These are phyloP conservation scores for Entelurus aequoreus DNA, from an alignment of 2,113 vertebrate species.

Conservation along the genomic window DNA sequence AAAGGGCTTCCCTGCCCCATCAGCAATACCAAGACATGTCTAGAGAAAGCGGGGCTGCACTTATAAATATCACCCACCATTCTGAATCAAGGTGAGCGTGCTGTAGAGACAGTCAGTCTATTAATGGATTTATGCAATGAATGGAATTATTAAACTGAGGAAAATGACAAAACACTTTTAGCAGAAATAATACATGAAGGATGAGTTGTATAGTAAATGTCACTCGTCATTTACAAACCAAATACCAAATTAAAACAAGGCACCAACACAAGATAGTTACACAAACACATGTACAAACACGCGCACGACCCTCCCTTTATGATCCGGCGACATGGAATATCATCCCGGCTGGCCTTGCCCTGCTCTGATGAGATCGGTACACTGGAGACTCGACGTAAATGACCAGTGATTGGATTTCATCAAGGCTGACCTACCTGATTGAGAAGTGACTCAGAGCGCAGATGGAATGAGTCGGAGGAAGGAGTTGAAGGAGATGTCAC, in stretches of 20 bases:
- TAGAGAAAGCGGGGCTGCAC: conserved; percentile 7
- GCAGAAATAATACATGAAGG: conserved; percentile 8
- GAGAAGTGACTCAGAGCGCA: conserved; percentile 30
- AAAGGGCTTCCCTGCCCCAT: conserved; percentile 45
- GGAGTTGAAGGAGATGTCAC: conserved; percentile 21
- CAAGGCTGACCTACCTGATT: conserved; percentile 46
- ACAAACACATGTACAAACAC: conserved; percentile 9
- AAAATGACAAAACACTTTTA: conserved; percentile 27
- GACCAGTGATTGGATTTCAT: conserved; percentile 68
- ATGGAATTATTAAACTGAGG: conserved; percentile 28
- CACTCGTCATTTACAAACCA: not conserved
- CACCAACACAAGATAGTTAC: not conserved
- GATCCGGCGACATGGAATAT: conserved; percentile 57
- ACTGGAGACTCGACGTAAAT: conserved; percentile 56
- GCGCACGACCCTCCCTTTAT: conserved; percentile 41
- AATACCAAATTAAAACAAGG: not conserved
- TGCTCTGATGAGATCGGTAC: conserved; percentile 48
- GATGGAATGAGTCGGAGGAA: conserved; percentile 1
- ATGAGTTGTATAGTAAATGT: not conserved
- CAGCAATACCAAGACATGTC: conserved; percentile 35
- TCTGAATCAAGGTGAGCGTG: conserved; percentile 35
- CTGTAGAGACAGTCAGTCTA: conserved; percentile 4
- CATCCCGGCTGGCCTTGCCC: conserved; percentile 37
- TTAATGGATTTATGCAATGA: too few relatives aligned
- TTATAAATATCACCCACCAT: conserved; percentile 36